Evolutionary conservation across 2,797 vertebrate genomes (phyloP), one percentile per base, ranked within the genome.

Genomic region (Adelosebastes latens): DNA sequence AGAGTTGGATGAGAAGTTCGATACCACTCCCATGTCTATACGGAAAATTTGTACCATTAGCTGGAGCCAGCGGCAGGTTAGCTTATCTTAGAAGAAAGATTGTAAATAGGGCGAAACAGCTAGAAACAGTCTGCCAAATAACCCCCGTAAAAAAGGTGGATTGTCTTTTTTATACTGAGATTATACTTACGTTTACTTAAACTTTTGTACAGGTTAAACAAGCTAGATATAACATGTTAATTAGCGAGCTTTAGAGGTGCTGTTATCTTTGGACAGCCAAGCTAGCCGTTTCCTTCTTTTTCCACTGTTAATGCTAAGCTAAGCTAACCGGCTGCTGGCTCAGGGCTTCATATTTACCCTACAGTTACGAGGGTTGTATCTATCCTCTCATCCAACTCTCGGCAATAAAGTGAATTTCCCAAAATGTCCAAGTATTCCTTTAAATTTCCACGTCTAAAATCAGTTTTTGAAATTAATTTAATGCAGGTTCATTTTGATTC

Each of bases 31-130:
- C 52, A n/a, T 11, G 52, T 0, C 20, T 49, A 49, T 20, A 49
- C 2, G 0, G 16, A 20, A 34, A 20, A 46, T 46, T 18, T 52
- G 4, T 0, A n/a, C 20, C 20, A 8, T 52, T 52, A 52, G 20
- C 49, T 22, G 16, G 42, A 18, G 42, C 16, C 42, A 46, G 42
- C 42, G 7, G 16, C 42, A 46, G 42, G 42, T 46, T 46, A 46
- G 42, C 6, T 46, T 52, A 52, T 20, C 9, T 53, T 10, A 8
- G 20, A 53, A 53, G 49, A n/a, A 22, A 53, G 20, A 10, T 53
- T 53, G 20, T 49, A 49, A 49, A 49, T 49, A 49, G 16, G 16
- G 3, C 16, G 49, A 53, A 53, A 53, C 52, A 53, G 52, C 52
- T 53, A 53, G 46, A 46, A 46, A 46, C 42, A 46, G 42, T 20